phyloP scores from a whole-genome alignment of 1,140 invertebrate genomes.

The Drosophila carrolli region DNA sequence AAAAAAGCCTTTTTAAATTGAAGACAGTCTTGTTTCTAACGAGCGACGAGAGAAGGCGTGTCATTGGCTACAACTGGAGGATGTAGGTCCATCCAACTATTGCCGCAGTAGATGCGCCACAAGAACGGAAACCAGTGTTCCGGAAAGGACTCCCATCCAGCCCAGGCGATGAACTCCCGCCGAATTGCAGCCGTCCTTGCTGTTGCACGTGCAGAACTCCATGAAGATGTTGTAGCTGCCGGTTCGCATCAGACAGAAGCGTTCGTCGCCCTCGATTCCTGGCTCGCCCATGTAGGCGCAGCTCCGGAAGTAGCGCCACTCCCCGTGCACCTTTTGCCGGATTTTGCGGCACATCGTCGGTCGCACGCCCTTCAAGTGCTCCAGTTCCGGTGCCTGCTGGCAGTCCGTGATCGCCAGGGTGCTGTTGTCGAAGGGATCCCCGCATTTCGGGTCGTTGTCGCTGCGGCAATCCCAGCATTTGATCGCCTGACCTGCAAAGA shows the following conservation, averaged over 20 bases:
- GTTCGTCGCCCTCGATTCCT: slow-evolving; percentile 94
- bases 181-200: slow-evolving; percentile 95
- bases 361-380: slow-evolving; percentile 89
- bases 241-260: slow-evolving; percentile 95
- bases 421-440: slow-evolving; percentile 96
- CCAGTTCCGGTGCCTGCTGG: slow-evolving; percentile 87
- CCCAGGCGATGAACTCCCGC: slow-evolving; percentile 73
- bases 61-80: slow-evolving; percentile 17
- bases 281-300: slow-evolving; percentile 96
- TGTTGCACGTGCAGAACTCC: slow-evolving; percentile 96
- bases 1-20: background rate
- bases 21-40: slow-evolving; percentile 11
- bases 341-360: slow-evolving; percentile 97
- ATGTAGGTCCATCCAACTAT: slow-evolving; percentile 14
- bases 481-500: slow-evolving; percentile 87
- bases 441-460: slow-evolving; percentile 94
- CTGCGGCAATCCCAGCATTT: slow-evolving; percentile 97
- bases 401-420: slow-evolving; percentile 95
- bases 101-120: slow-evolving; percentile 86
- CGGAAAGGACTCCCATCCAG: slow-evolving; percentile 93
- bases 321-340: slow-evolving; percentile 95
- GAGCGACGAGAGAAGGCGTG: background rate
- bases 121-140: slow-evolving; percentile 97
- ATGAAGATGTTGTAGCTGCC: slow-evolving; percentile 97
- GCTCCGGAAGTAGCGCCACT: slow-evolving; percentile 95